Evolutionary conservation across 2,113 vertebrate species (phyloP).

Genomic region (Lepus timidus): DNA sequence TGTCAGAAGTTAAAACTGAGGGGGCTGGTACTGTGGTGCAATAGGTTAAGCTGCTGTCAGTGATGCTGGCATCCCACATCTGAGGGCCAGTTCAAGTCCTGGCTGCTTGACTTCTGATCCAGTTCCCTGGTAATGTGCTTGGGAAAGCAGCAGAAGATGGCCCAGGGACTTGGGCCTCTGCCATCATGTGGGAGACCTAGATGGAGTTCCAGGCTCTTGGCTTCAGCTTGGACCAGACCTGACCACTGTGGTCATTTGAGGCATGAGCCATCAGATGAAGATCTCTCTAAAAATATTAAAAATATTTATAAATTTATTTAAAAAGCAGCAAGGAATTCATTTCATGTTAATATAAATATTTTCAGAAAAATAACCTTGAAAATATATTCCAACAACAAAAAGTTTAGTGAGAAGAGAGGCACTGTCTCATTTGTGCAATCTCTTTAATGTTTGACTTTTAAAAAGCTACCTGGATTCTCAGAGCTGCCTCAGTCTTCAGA

Average conservation of each 20-base stretch:
- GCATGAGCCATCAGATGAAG: background rate
- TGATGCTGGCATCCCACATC: no score
- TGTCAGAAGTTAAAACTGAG: background rate
- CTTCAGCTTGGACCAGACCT: no score
- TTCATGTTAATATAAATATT: background rate
- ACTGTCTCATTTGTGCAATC: background rate
- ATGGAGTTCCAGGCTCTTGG: no score
- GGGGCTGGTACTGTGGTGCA: no score
- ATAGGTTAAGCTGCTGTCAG: no score
- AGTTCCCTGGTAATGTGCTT: no score
- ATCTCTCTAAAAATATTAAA: background rate
- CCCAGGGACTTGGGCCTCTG: no score
- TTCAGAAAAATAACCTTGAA: conserved; percentile 38
- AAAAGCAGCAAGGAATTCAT: conserved; percentile 3
- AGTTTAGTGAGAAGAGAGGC: background rate
- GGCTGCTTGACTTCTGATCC: no score
- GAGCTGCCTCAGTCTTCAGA: background rate
- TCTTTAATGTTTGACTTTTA: background rate
- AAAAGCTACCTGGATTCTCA: background rate
- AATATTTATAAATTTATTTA: background rate
- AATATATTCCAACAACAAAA: background rate
- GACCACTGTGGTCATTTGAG: no score
- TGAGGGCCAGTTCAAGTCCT: no score
- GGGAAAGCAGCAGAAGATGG: no score
- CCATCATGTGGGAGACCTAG: no score